Evolutionary conservation across 1,140 invertebrate genomes (phyloP), one percentile per base, ranked within the genome.

Genomic region (Drosophila simulans): DNA sequence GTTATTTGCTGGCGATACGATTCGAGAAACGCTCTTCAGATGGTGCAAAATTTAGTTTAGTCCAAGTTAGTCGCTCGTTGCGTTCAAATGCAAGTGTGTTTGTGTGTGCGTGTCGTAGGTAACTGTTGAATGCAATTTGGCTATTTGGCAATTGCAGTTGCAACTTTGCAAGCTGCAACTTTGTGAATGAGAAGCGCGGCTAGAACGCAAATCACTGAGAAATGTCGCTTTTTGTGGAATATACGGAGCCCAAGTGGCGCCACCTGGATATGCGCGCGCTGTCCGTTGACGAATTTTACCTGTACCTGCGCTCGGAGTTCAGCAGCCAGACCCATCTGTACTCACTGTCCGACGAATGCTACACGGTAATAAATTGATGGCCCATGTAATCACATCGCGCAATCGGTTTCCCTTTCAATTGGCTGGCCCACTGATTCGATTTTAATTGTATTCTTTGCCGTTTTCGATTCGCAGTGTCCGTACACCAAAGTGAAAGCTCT

Each of bases 401-500:
- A 43, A 51, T 49, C 62, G 39, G 35, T 71, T 76, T 66, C 60
- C 27, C 63, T 72, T 51, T 40, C 51, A 64, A 52, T 72, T 58
- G 53, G 37, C 57, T 58, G 53, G 37, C 60, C 52, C 75, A 25
- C 15, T 51, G 43, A 80, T 79, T 51, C 64, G 51, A 75, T 76
- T 58, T 60, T 48, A 15, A 39, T 15, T 31, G 17, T 8, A 59
- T 55, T 17, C 39, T 64, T 57, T 15, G 39, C 40, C 13, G 37
- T 8, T 57, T 55, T 40, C 40, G 39, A 13, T 73, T 75, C 49
- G 53, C 62, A 92, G 93, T 94, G 94, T 63, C 93, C 94, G 0
- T 94, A 92, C 45, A 92, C 76, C 12, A 92, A 91, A 80, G 76
- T 93, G 48, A 91, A 91, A 59, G 68, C 85, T 76, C 49, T 77